Evolutionary conservation across 1,140 invertebrate species (phyloP).

Genomic region (Calliopsis andreniformis): DNA sequence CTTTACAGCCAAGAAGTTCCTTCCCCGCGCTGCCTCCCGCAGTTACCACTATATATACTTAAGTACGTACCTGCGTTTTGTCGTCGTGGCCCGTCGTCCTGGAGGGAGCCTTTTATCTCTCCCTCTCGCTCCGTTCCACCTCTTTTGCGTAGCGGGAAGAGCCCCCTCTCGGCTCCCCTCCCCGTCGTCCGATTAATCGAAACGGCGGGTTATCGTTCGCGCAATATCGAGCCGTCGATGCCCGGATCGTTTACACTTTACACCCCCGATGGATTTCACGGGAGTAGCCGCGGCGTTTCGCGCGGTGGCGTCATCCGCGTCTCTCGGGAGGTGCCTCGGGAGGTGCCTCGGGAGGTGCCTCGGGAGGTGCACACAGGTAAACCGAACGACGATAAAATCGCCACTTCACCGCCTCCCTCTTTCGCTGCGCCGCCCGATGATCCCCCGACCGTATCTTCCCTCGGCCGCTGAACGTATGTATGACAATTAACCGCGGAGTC

Average conservation of each 20-base stretch:
- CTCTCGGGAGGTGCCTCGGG: too few relatives aligned
- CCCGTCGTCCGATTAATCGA: constrained; percentile 60
- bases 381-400: constrained; percentile 39
- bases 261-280: constrained; percentile 63
- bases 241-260: constrained; percentile 69
- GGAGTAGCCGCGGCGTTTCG: constrained; percentile 39
- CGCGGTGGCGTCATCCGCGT: background rate
- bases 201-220: constrained; percentile 64
- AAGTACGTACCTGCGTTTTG: constrained; percentile 60
- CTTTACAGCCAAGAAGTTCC: constrained; percentile 71
- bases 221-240: constrained; percentile 53
- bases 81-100: constrained; percentile 31
- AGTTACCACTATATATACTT: constrained; percentile 52
- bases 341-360: too few relatives aligned
- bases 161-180: background rate
- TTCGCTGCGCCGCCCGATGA: background rate
- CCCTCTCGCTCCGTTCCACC: constrained; percentile 1
- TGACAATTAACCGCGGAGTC: constrained; percentile 36
- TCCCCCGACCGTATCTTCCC: constrained; percentile 22
- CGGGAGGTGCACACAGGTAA: background rate
- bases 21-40: constrained; percentile 56
- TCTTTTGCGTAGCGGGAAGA: too few relatives aligned
- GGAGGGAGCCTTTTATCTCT: constrained; percentile 48
- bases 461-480: background rate
- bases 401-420: background rate